These are phyloP conservation scores for Abrostola tripartita DNA, from an alignment of 2,888 invertebrate species.

Conservation along the genomic window DNA sequence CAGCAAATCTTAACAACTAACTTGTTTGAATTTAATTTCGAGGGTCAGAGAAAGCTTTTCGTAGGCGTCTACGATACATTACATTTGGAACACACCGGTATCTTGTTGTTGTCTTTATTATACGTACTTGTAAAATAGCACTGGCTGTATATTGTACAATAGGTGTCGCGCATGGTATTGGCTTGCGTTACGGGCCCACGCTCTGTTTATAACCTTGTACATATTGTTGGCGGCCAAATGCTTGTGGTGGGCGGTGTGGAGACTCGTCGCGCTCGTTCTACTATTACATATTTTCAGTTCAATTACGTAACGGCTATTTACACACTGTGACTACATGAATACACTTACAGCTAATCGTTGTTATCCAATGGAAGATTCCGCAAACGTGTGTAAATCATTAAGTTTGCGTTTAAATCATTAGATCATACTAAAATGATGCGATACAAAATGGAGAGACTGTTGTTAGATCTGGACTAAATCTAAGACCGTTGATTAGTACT, in stretches of 20 bases:
- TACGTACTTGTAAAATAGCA: conserved; percentile 31
- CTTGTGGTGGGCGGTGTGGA: conserved; percentile 76
- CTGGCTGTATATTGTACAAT: conserved; percentile 47
- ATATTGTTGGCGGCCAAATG: conserved; percentile 75
- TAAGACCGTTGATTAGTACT: too few species aligned
- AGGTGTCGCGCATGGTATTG: conserved; percentile 64
- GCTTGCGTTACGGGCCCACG: conserved; percentile 75
- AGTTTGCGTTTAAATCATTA: too few species aligned
- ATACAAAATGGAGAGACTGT: too few species aligned
- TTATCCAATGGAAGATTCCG: conserved; percentile 22
- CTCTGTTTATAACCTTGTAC: conserved; percentile 77
- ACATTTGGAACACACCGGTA: conserved; percentile 1
- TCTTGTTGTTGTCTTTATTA: conserved; percentile 22
- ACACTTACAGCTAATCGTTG: conserved; percentile 27
- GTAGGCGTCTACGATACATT: conserved; percentile 16
- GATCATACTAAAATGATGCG: too few species aligned
- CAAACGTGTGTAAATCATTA: not conserved
- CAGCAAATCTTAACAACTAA: not conserved
- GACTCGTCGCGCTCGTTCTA: conserved; percentile 66
- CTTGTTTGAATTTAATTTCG: not conserved
- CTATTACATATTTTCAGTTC: conserved; percentile 66
- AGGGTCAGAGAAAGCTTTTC: not conserved
- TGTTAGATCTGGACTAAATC: too few species aligned
- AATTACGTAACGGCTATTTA: conserved; percentile 76
- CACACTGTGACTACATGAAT: conserved; percentile 45